Conservation (phyloP, 2,797 vertebrate species). For the Takifugu rubripes region DNA sequence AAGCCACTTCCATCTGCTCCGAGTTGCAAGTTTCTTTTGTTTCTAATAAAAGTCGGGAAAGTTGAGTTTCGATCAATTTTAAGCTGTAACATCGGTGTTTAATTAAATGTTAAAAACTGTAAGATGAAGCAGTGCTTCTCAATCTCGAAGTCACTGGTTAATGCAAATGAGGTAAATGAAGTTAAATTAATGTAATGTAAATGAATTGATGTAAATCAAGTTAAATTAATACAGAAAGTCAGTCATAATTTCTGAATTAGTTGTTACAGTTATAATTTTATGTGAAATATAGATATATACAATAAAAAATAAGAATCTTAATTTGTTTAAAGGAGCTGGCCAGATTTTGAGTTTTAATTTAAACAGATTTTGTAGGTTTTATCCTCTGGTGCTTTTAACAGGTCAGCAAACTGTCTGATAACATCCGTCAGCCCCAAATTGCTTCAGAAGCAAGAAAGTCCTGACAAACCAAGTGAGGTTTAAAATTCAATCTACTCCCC, state of each 20-base stretch:
- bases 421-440: conserved; percentile 1
- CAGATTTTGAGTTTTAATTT: too few relatives aligned
- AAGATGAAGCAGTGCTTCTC: not conserved
- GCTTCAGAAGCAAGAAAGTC: not conserved
- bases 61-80: conserved; percentile 63
- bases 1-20: conserved; percentile 81
- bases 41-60: conserved; percentile 73
- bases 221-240: too few relatives aligned
- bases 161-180: too few relatives aligned
- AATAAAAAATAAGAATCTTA: too few relatives aligned
- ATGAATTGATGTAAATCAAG: too few relatives aligned
- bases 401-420: conserved; percentile 20
- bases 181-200: too few relatives aligned
- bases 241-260: too few relatives aligned
- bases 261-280: too few relatives aligned
- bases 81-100: conserved; percentile 40
- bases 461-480: not conserved
- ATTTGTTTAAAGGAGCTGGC: too few relatives aligned
- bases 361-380: too few relatives aligned
- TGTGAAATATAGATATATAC: too few relatives aligned
- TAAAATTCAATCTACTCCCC: not conserved
- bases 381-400: conserved; percentile 2
- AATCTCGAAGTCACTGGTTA: too few relatives aligned
- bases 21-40: conserved; percentile 72
- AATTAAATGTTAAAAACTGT: conserved; percentile 49